Evolutionary conservation across 1,140 invertebrate species (phyloP).

Genomic region (Popillia japonica): DNA sequence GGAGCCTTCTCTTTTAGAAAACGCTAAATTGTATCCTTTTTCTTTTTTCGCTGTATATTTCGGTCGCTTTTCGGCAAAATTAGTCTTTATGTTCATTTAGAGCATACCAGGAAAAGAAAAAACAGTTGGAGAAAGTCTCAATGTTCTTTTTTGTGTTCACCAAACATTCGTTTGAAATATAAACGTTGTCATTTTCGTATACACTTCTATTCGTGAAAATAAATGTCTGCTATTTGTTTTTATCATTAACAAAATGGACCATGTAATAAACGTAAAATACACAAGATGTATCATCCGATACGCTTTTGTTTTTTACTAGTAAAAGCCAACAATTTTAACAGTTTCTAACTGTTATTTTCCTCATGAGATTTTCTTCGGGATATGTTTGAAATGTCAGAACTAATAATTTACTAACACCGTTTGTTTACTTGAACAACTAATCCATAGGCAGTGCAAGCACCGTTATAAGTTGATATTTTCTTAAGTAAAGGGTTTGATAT

Average conservation of each 20-base stretch:
- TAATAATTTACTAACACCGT: too few relatives aligned
- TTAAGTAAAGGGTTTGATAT: too few relatives aligned
- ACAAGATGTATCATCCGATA: background rate
- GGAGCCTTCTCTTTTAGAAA: background rate
- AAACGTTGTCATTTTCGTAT: background rate
- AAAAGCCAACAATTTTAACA: too few relatives aligned
- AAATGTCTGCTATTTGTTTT: background rate
- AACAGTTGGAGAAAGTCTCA: background rate
- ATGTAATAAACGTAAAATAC: background rate
- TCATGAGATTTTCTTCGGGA: too few relatives aligned
- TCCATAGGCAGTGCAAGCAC: too few relatives aligned
- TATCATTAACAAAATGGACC: background rate
- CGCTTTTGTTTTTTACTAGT: too few relatives aligned
- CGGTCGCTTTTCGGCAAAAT: background rate
- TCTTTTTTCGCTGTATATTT: background rate
- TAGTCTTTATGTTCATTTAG: conserved; percentile 10
- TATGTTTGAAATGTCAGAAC: too few relatives aligned
- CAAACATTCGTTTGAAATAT: background rate
- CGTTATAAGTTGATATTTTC: too few relatives aligned
- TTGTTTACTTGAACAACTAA: too few relatives aligned
- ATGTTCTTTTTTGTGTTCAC: background rate
- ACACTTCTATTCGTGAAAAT: background rate
- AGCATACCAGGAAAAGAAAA: background rate
- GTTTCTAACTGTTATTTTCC: too few relatives aligned
- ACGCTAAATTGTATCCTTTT: background rate